A percentile compares a stretch with the other conserved stretches of the same genome.
Conservation (phyloP, 2,888 invertebrate genomes). For the Drosophila nr. medialis region DNA sequence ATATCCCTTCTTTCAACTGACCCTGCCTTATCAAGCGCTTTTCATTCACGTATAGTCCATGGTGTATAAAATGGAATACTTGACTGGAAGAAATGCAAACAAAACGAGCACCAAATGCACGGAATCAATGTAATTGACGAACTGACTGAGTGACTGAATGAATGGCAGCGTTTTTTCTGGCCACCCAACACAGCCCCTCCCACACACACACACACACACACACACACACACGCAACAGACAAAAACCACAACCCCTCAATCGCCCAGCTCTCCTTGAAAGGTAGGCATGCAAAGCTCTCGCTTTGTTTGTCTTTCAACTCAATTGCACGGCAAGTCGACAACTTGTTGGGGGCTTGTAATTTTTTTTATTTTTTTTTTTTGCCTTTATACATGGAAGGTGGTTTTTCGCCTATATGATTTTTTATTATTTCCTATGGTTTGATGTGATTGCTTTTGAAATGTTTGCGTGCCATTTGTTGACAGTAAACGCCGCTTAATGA, state of each 20-base stretch:
- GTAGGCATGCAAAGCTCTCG: constrained; percentile 59
- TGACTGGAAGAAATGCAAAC: constrained; percentile 67
- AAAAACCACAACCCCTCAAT: constrained; percentile 32
- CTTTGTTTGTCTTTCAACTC: constrained; percentile 79
- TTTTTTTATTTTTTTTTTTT: constrained; percentile 4
- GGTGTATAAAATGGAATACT: constrained; percentile 40
- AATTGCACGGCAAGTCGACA: constrained; percentile 72
- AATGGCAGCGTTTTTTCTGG: constrained; percentile 62
- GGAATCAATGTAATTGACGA: constrained; percentile 78
- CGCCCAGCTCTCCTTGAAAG: constrained; percentile 11
- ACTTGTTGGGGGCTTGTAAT: constrained; percentile 38
- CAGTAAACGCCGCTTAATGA: constrained; percentile 77
- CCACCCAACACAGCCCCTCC: constrained; percentile 28
- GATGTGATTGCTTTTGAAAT: constrained; percentile 72
- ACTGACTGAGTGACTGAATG: constrained; percentile 64
- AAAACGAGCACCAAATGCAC: constrained; percentile 55
- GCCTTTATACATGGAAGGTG: constrained; percentile 1
- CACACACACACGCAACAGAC: constrained; percentile 22
- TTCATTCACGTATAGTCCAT: neutral
- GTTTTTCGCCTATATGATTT: constrained; percentile 62
- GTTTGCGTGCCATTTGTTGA: constrained; percentile 79
- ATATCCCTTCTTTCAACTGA: neutral
- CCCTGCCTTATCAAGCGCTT: neutral
- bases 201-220: neutral
- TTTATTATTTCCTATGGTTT: constrained; percentile 65